Percentiles rank a stretch among this genome's conserved stretches.
These are phyloP conservation scores for Callospermophilus lateralis DNA, from an alignment of 2,113 vertebrate genomes.

Conservation along the genomic window DNA sequence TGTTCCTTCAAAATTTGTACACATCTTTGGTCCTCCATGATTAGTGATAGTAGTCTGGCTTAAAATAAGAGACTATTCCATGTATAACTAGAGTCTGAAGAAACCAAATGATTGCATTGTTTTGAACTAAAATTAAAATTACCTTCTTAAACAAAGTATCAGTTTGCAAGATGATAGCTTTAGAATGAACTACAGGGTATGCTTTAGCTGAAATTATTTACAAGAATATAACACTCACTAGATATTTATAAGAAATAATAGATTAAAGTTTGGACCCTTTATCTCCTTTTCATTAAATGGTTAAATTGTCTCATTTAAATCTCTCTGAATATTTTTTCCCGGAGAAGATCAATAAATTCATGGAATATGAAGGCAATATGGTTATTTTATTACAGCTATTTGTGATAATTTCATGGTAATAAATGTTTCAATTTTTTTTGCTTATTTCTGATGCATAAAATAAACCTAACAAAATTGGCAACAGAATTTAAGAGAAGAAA, in stretches of 20 bases:
- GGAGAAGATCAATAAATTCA: background rate
- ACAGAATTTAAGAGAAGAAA: background rate
- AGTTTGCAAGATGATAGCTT: background rate
- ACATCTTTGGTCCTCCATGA: constrained; percentile 76
- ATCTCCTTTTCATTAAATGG: background rate
- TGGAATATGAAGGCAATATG: background rate
- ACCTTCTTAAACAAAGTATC: background rate
- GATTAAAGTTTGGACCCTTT: background rate
- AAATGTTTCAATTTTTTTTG: background rate
- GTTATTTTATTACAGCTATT: background rate
- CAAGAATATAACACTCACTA: background rate
- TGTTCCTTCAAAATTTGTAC: constrained; percentile 78
- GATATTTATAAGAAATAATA: background rate
- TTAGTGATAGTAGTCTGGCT: constrained; percentile 69
- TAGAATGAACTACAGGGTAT: background rate
- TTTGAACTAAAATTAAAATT: constrained; percentile 13
- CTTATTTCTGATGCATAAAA: background rate
- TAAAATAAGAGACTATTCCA: constrained; percentile 59
- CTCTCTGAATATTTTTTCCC: background rate
- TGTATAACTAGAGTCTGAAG: background rate
- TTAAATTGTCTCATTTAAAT: background rate
- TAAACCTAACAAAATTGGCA: background rate
- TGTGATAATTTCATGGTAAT: background rate
- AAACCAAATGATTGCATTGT: background rate
- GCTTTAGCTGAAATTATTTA: constrained; percentile 9